phyloP scores from a whole-genome alignment of 2,888 invertebrate genomes.

The Rotaria magnacalcarata region DNA sequence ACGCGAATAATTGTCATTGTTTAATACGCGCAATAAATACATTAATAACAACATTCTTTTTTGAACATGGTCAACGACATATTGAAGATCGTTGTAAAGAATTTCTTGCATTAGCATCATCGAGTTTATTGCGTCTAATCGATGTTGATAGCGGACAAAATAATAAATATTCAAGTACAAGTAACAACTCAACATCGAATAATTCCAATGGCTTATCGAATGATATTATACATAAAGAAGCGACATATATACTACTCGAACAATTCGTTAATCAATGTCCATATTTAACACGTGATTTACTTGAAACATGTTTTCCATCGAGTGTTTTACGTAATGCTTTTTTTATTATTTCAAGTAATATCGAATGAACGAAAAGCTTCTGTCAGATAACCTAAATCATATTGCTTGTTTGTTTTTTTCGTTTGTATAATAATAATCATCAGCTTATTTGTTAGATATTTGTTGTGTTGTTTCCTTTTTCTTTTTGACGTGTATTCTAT shows the following conservation, averaged over 20 bases:
- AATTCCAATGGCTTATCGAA: constrained; percentile 80
- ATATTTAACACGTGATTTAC: constrained; percentile 92
- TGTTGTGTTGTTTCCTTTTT: neutral
- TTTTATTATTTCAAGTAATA: constrained; percentile 64
- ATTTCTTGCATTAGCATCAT: constrained; percentile 64
- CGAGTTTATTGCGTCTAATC: constrained; percentile 41
- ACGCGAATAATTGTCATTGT: constrained; percentile 97
- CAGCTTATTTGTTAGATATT: neutral
- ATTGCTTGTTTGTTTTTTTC: neutral
- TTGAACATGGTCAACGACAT: constrained; percentile 88
- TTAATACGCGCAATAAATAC: constrained; percentile 91
- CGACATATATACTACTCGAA: constrained; percentile 50
- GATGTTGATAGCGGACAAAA: constrained; percentile 52
- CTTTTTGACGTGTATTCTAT: neutral
- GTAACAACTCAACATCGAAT: constrained; percentile 34
- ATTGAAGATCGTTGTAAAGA: constrained; percentile 96
- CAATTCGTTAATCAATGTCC: constrained; percentile 95
- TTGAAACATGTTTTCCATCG: constrained; percentile 98
- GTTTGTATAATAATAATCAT: neutral
- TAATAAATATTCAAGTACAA: constrained; percentile 7
- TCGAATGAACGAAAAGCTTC: neutral
- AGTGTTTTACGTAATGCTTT: constrained; percentile 94
- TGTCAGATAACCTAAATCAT: constrained; percentile 14
- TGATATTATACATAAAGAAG: constrained; percentile 83
- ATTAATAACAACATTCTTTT: constrained; percentile 84